phyloP scores from a whole-genome alignment of 2,888 invertebrate species.

The Lithophane ornitopus region DNA sequence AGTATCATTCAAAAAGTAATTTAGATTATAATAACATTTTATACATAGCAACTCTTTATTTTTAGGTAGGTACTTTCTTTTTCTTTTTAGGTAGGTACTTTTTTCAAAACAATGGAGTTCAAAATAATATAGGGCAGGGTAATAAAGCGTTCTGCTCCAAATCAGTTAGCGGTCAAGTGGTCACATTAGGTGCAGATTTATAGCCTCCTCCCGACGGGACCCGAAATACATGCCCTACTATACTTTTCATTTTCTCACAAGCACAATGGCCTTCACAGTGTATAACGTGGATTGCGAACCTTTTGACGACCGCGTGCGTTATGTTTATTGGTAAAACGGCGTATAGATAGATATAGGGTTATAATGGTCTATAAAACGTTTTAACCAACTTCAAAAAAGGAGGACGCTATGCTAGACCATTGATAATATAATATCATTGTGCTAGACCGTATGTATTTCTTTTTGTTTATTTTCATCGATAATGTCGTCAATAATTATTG shows the following conservation, averaged over 20 bases:
- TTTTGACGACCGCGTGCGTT: slow-evolving; percentile 25
- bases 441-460: no score
- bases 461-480: no score
- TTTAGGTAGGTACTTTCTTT: slow-evolving; percentile 20
- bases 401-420: no score
- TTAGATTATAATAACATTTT: no score
- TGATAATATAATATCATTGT: no score
- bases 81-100: slow-evolving; percentile 35
- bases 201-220: slow-evolving; percentile 57
- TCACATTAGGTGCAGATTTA: slow-evolving; percentile 76
- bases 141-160: slow-evolving; percentile 79
- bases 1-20: no score
- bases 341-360: neutral
- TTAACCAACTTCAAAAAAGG: no score
- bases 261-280: slow-evolving; percentile 45
- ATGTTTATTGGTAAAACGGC: slow-evolving; percentile 1
- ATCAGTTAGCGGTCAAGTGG: slow-evolving; percentile 79
- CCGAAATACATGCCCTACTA: slow-evolving; percentile 51
- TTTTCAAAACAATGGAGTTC: slow-evolving; percentile 58
- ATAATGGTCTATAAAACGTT: no score
- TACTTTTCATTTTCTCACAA: slow-evolving; percentile 64
- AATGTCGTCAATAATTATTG: no score
- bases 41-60: no score
- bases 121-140: slow-evolving; percentile 65
- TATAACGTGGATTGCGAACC: slow-evolving; percentile 35